Conservation (phyloP, 2,113 vertebrate genomes). For the Gallinago undulata region DNA sequence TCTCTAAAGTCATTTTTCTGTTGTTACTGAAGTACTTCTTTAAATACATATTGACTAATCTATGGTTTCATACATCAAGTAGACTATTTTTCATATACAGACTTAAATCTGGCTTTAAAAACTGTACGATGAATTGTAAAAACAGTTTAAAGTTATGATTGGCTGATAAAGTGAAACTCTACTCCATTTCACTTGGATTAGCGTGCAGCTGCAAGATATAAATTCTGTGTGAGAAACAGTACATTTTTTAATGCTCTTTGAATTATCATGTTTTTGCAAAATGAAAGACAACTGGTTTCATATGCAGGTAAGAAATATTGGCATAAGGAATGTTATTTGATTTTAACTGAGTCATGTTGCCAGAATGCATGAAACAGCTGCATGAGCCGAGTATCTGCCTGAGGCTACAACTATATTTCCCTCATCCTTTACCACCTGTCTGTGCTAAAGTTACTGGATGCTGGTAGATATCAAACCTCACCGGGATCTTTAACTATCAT, state of each 20-base stretch:
- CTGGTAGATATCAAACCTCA: conserved; percentile 17
- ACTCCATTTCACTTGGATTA: conserved; percentile 67
- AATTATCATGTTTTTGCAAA: conserved; percentile 72
- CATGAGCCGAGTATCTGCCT: conserved; percentile 53
- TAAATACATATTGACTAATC: conserved; percentile 63
- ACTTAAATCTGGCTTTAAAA: conserved; percentile 73
- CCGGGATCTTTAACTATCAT: conserved; percentile 17
- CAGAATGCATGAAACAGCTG: conserved; percentile 78
- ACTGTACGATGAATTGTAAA: conserved; percentile 72
- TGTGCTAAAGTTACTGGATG: conserved; percentile 62
- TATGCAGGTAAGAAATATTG: conserved; percentile 74
- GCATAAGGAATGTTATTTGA: conserved; percentile 69
- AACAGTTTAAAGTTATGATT: conserved; percentile 77
- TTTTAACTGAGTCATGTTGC: conserved; percentile 73
- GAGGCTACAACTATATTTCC: conserved; percentile 67
- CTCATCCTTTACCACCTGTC: conserved; percentile 67
- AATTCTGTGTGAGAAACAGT: conserved; percentile 68
- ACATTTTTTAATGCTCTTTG: conserved; percentile 66
- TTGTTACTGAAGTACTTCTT: conserved; percentile 51
- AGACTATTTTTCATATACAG: conserved; percentile 68
- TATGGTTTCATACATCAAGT: conserved; percentile 65
- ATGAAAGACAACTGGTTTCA: conserved; percentile 73
- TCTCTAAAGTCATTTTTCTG: conserved; percentile 38
- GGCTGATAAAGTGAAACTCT: conserved; percentile 69
- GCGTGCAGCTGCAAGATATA: conserved; percentile 73